Evolutionary conservation across 2,113 vertebrate genomes (phyloP).

Genomic region (Balaenoptera acutorostrata): DNA sequence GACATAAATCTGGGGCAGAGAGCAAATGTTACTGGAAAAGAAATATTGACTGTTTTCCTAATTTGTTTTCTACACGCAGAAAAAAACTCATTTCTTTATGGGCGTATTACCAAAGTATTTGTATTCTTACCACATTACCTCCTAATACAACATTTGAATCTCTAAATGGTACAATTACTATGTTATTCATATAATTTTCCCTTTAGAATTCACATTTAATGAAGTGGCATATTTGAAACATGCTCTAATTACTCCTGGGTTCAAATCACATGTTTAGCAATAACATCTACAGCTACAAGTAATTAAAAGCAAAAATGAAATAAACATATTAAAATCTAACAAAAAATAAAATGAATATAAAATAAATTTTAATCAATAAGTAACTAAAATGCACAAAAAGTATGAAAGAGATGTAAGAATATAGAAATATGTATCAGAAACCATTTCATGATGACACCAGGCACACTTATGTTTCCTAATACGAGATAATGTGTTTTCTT

Average conservation of each 20-base stretch:
- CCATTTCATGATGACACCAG: not conserved
- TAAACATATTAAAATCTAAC: not conserved
- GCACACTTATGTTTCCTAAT: not conserved
- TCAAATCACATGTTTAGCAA: not conserved
- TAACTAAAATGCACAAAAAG: not conserved
- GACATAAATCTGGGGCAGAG: conserved; percentile 17
- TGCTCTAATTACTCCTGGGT: not conserved
- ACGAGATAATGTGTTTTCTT: not conserved
- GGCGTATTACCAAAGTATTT: not conserved
- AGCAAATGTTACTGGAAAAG: not conserved
- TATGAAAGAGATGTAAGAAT: not conserved
- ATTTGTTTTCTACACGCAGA: conserved; percentile 4
- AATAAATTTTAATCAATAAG: not conserved
- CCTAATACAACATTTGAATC: not conserved
- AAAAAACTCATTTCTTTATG: not conserved
- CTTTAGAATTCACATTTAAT: not conserved
- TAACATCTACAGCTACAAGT: not conserved
- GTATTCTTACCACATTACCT: not conserved
- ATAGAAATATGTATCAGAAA: not conserved
- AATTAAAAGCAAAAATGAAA: not conserved
- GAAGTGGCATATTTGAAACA: not conserved
- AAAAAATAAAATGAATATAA: not conserved
- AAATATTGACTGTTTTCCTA: conserved; percentile 44
- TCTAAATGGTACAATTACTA: not conserved
- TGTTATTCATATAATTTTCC: not conserved